Percentiles rank a stretch among this genome's conserved stretches.
These are phyloP conservation scores for Drosophila colorata DNA, from an alignment of 2,888 invertebrate species.

Conservation along the genomic window DNA sequence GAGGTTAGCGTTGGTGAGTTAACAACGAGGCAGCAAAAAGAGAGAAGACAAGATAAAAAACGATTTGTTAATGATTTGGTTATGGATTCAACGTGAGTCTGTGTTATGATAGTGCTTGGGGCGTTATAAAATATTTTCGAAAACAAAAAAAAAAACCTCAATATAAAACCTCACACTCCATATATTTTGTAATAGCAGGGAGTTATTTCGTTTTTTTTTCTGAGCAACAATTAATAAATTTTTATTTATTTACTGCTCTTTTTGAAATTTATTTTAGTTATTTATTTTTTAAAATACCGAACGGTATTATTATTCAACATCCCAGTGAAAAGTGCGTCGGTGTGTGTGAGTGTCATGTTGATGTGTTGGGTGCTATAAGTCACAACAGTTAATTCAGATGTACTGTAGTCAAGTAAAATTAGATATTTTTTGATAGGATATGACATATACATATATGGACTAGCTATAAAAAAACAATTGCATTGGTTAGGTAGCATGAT, in stretches of 20 bases:
- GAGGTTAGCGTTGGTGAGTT: constrained; percentile 50
- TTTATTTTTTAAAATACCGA: too few species aligned
- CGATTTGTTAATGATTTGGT: constrained; percentile 76
- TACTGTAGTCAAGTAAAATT: not conserved
- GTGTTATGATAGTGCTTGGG: not conserved
- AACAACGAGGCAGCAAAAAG: constrained; percentile 73
- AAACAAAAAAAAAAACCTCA: too few species aligned
- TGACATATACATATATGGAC: not conserved
- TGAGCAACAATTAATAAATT: too few species aligned
- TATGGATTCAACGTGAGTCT: constrained; percentile 43
- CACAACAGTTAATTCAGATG: constrained; percentile 2
- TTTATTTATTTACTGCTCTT: too few species aligned
- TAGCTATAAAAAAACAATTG: not conserved
- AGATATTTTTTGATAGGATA: not conserved
- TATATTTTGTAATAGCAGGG: too few species aligned
- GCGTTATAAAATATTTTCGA: too few species aligned
- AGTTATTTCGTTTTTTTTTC: too few species aligned
- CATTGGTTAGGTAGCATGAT: not conserved
- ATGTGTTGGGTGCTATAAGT: constrained; percentile 26
- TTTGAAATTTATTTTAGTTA: too few species aligned
- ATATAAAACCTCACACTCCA: too few species aligned
- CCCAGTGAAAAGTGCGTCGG: constrained; percentile 10
- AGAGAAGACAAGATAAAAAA: constrained; percentile 79
- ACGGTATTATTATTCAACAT: too few species aligned
- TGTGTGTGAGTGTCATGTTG: constrained; percentile 14